Evolutionary conservation across 1,140 invertebrate genomes (phyloP), one percentile per base, ranked within the genome.

Genomic region (Scaptomyza graminum): DNA sequence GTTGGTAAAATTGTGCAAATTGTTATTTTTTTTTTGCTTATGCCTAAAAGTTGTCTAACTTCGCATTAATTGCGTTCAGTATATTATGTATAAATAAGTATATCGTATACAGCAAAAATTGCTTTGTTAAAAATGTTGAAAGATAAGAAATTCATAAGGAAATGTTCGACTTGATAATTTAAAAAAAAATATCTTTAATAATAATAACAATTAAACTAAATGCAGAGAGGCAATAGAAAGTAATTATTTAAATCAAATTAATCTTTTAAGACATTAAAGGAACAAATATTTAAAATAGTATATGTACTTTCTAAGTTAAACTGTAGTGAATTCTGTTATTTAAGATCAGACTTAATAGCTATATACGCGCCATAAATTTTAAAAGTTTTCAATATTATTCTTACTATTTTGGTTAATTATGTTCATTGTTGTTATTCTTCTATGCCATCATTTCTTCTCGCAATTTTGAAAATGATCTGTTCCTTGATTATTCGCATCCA

Each of bases 361-460:
- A 85, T 57, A 57, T 65, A 37, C 61, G 70, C 74, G 68, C 41
- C 49, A 61, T 65, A 39, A 16, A 57, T 49, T 67, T 60, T 55
- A 31, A 46, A 54, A 13, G 43, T 25, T 56, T 51, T 70, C 46
- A 28, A 9, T 28, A 37, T 39, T n/a, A 69, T 50, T 62, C 44
- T 78, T 83, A 82, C 72, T 75, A 87, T 87, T 87, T 76, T 55
- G 70, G 56, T 70, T 87, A 87, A 82, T 78, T 87, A 85, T 87
- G 74, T 76, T 46, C 57, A 31, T 39, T 68, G 31, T 41, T 22
- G 1, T 60, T 9, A 11, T 25, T 31, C 34, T 16, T 52, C 34
- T 34, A 13, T 37, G 44, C 55, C 3, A 22, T 88, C 46, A 87
- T 64, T 88, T 88, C 66, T 87, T 87, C 47, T 83, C 79, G 28